These are phyloP conservation scores for Sycobia sp. DNA, from an alignment of 1,140 invertebrate genomes.

Conservation along the genomic window DNA sequence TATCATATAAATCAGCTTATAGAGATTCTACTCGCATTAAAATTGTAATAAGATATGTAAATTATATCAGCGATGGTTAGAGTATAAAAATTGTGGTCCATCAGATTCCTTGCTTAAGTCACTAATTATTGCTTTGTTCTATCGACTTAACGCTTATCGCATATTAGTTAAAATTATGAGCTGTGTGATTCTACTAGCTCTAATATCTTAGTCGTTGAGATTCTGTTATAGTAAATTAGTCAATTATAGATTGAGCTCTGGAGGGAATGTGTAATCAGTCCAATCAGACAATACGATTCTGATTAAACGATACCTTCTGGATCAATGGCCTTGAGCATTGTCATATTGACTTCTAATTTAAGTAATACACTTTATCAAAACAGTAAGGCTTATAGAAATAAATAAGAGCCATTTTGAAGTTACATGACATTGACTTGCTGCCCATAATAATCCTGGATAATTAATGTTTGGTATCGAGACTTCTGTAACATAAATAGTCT, in stretches of 20 bases:
- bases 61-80: constrained; percentile 23
- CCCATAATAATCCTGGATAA: constrained; percentile 64
- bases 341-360: constrained; percentile 4
- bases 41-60: constrained; percentile 23
- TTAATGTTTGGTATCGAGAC: constrained; percentile 74
- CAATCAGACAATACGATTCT: neutral
- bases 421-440: constrained; percentile 40
- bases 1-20: constrained; percentile 27
- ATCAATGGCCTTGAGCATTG: neutral
- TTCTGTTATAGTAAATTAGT: constrained; percentile 18
- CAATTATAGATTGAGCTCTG: constrained; percentile 20
- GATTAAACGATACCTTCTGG: neutral
- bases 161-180: constrained; percentile 24
- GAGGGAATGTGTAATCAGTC: constrained; percentile 32
- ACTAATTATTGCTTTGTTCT: constrained; percentile 25
- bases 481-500: constrained; percentile 62
- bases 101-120: constrained; percentile 28
- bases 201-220: constrained; percentile 21
- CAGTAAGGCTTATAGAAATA: constrained; percentile 3
- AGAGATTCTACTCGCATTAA: constrained; percentile 26
- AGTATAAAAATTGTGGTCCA: constrained; percentile 32
- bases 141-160: constrained; percentile 3
- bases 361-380: constrained; percentile 9
- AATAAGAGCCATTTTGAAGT: constrained; percentile 48
- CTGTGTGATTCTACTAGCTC: constrained; percentile 7